Evolutionary conservation across 2,888 invertebrate genomes (phyloP), one percentile per base, ranked within the genome.

Genomic region (Micoletzkya japonica): DNA sequence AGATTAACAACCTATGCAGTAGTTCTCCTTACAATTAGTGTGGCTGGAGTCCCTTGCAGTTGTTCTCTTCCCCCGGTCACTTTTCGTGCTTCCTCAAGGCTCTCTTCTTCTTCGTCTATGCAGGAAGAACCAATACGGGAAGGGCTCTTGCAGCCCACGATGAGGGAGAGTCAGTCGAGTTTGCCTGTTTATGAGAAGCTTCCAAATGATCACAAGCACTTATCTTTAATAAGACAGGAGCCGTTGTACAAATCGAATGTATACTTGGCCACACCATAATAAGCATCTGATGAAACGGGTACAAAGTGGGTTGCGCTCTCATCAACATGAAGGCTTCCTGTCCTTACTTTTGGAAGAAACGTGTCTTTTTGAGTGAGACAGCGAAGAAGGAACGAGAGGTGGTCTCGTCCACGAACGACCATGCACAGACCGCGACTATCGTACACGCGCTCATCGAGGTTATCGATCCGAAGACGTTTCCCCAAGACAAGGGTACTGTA

Each of bases 61-160:
- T 67, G 20, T 67, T 67, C 67, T 39, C 67, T 1, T 67, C 67
- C 20, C 57, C 67, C 30, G 20, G 39, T 39, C 67, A 67, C 44
- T 49, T 67, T 10, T 28, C 54, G 20, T 57, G 56, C 44, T 67
- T 67, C 67, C 67, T 69, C 28, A 44, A 39, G 59, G 69, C 69
- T 34, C 69, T 69, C n/a, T 49, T 49, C 10, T 69, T 69, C 69
- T 69, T 69, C 56, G 34, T 50, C 1, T 28, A 44, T n/a, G 69
- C 69, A 20, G 69, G 58, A 4, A 39, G 50, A 36, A 59, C 58
- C 3, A 17, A 4, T n/a, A 10, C 50, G 50, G 49, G 50, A 2
- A 58, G 59, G 59, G 59, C 32, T 17, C 30, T 69, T 20, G 34
- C 56, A 14, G 57, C 44, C 1, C 44, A 57, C 26, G 30, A 32